Percentiles rank a stretch among this genome's conserved stretches.
Evolutionary conservation across 2,113 vertebrate genomes (phyloP).

Genomic region (Drymodes brunneopygia): DNA sequence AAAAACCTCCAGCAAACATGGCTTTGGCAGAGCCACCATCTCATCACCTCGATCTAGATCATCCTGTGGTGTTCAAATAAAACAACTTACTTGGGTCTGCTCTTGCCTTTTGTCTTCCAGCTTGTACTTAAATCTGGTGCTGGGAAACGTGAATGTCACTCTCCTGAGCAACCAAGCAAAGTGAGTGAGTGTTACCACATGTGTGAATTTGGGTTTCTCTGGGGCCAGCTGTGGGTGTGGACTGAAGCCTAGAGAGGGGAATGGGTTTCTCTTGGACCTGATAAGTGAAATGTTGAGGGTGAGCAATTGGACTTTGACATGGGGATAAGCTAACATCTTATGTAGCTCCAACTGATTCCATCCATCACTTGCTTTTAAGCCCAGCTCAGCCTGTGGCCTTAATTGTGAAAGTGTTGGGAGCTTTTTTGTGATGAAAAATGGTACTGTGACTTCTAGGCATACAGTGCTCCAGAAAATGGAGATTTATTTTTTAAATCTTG

Average conservation of each 20-base stretch:
- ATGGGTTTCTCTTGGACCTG: background rate
- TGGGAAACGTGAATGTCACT: conserved; percentile 95
- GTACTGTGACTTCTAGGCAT: background rate
- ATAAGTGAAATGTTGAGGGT: background rate
- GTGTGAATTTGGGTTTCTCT: background rate
- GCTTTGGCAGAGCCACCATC: background rate
- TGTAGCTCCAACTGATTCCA: background rate
- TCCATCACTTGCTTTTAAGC: background rate
- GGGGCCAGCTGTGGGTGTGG: background rate
- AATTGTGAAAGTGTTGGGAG: background rate
- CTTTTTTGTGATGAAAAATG: background rate
- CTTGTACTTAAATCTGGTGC: conserved; percentile 91
- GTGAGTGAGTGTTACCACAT: conserved; percentile 55
- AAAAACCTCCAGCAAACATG: background rate
- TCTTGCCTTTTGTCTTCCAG: conserved; percentile 71
- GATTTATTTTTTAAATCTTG: background rate
- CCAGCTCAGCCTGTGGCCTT: background rate
- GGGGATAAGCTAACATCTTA: accelerated
- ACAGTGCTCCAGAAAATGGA: background rate
- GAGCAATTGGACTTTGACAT: accelerated
- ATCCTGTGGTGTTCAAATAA: background rate
- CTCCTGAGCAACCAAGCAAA: conserved; percentile 97
- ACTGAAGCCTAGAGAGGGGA: background rate
- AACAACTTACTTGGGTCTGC: background rate
- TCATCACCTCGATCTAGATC: background rate